Evolutionary conservation across 2,888 invertebrate genomes (phyloP).

Genomic region (Leptinotarsa peninsularis): DNA sequence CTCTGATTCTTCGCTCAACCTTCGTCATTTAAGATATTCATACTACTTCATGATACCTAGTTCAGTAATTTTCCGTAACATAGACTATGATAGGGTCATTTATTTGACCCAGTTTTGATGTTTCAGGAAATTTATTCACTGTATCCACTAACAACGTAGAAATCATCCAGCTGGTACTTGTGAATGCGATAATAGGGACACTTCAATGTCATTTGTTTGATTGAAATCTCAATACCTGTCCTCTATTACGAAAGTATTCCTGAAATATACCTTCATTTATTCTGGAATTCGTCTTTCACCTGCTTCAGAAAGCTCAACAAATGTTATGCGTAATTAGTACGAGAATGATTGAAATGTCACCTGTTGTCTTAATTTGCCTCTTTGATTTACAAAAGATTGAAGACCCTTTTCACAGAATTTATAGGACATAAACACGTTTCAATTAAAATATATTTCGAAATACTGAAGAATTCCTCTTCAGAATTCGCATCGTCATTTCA

Average conservation of each 20-base stretch:
- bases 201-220: conserved; percentile 5
- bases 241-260: conserved; percentile 1
- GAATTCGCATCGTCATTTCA: too few species aligned
- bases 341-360: conserved; percentile 7
- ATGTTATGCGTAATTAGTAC: not conserved
- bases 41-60: too few species aligned
- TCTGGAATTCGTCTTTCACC: conserved; percentile 1
- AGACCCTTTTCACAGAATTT: not conserved
- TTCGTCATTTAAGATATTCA: too few species aligned
- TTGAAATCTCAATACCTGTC: conserved; percentile 6
- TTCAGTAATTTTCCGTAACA: too few species aligned
- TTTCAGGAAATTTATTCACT: not conserved
- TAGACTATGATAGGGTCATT: too few species aligned
- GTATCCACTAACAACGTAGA: not conserved
- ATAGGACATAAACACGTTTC: not conserved
- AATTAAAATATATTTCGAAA: not conserved
- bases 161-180: not conserved
- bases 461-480: not conserved
- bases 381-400: not conserved
- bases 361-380: conserved; percentile 1
- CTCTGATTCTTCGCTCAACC: too few species aligned
- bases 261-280: not conserved
- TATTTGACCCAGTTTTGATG: not conserved
- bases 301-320: not conserved
- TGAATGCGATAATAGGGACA: not conserved